Evolutionary conservation across 37 sponge, comb jelly and placozoan species (phyloP), one percentile per base, ranked within the genome.

Genomic region (Oopsacas minuta): DNA sequence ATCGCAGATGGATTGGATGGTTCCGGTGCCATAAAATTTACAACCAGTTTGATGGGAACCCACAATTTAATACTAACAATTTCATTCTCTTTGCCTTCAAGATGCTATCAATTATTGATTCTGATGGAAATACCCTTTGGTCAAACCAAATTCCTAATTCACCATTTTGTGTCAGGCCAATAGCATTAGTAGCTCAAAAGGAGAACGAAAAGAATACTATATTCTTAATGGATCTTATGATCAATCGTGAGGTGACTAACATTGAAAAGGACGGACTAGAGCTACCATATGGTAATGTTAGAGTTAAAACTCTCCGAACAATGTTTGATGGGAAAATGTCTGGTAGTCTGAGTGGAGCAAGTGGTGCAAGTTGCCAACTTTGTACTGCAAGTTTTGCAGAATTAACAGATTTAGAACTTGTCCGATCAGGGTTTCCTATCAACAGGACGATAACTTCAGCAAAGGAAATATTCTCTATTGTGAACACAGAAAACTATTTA

Each of bases 321-420:
- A 61, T 61, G 75, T 61, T n/a, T 61, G 75, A 61, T 61, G 30
- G 75, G 28, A 61, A 61, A 34, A 61, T 42, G 49, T 61, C 75
- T 32, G 75, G 17, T 3, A 61, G 22, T 61, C 28, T 61, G 22
- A 61, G 75, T 12, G 20, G 75, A 10, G 75, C 75, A 61, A 34
- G 75, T n/a, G 75, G 75, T 3, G 75, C 75, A 5, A 10, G 28
- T 61, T 61, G 75, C 28, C 75, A 61, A 34, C 28, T 61, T 25
- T 61, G 75, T 12, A 61, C 75, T 7, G 75, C 75, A 20, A 61
- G 1, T 61, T 32, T 3, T n/a, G 28, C 22, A 61, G 75, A 61
- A 10, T 34, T 61, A 25, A 61, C 5, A 61, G 75, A 61, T 61
- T 25, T 61, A 10, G 75, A 61, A 20, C 20, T 61, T 10, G 75